Evolutionary conservation across 2,888 invertebrate species (phyloP).

Genomic region (Tricholauxania praeusta): DNA sequence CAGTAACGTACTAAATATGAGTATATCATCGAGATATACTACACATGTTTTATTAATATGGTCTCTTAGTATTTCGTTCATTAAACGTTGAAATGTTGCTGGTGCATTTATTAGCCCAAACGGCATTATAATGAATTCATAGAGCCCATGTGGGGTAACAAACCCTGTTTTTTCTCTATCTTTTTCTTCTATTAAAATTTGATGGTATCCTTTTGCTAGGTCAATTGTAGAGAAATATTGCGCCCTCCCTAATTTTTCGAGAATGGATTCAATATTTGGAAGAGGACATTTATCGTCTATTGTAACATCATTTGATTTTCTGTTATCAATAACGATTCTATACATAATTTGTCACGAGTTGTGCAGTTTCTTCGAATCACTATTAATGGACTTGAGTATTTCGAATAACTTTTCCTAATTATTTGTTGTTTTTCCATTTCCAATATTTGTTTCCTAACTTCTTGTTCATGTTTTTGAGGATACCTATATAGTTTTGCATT

Average conservation of each 20-base stretch:
- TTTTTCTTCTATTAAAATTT: slow-evolving; percentile 21
- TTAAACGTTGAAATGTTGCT: slow-evolving; percentile 29
- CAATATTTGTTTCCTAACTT: slow-evolving; percentile 13
- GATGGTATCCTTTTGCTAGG: slow-evolving; percentile 24
- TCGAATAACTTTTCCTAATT: slow-evolving; percentile 28
- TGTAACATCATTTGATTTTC: no score
- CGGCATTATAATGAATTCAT: slow-evolving; percentile 27
- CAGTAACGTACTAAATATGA: slow-evolving; percentile 19
- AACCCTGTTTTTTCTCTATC: slow-evolving; percentile 33
- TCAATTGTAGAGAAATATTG: slow-evolving; percentile 25
- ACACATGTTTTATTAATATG: slow-evolving; percentile 27
- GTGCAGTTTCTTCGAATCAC: slow-evolving; percentile 27
- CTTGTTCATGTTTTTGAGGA: slow-evolving; percentile 16
- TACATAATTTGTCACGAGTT: slow-evolving; percentile 19
- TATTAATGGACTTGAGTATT: slow-evolving; percentile 22
- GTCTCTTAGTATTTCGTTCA: slow-evolving; percentile 17
- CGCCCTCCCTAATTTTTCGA: slow-evolving; percentile 6
- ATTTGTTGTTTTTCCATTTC: slow-evolving; percentile 14
- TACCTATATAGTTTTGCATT: slow-evolving; percentile 20
- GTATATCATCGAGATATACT: slow-evolving; percentile 18
- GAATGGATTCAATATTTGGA: no score
- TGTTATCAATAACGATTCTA: slow-evolving; percentile 27
- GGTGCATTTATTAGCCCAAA: slow-evolving; percentile 14
- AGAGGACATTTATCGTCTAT: no score
- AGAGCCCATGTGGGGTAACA: slow-evolving; percentile 9